These are phyloP conservation scores for Buceros bicornis DNA, from an alignment of 2,797 vertebrate species.

Conservation along the genomic window DNA sequence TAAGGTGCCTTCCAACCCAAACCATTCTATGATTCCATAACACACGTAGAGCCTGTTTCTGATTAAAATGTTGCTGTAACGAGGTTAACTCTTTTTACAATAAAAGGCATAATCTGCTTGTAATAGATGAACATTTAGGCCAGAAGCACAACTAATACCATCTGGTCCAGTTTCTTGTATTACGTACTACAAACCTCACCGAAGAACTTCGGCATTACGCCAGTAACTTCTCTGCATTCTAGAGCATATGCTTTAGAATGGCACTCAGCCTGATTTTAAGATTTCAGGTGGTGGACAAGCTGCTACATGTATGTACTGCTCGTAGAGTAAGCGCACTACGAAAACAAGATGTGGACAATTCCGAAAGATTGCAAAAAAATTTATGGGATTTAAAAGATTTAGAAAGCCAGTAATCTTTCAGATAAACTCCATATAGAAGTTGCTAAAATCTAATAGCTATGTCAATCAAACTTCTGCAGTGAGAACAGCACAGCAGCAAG, in stretches of 20 bases:
- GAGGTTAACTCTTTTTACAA: background rate
- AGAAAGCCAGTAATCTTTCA: background rate
- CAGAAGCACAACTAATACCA: conserved; percentile 22
- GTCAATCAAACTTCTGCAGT: background rate
- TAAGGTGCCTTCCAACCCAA: background rate
- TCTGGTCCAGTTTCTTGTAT: background rate
- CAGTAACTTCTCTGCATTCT: background rate
- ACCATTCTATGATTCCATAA: too few relatives aligned
- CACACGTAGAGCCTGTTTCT: background rate
- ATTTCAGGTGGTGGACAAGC: background rate
- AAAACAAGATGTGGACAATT: background rate
- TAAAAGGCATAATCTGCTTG: background rate
- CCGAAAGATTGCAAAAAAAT: background rate
- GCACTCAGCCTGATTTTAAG: background rate
- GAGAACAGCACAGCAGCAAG: background rate
- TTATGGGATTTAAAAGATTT: background rate
- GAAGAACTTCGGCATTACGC: background rate
- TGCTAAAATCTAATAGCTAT: background rate
- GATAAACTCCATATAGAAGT: background rate
- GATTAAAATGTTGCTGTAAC: background rate
- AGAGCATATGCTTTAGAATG: background rate
- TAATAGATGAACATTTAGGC: background rate
- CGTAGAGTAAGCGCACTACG: background rate
- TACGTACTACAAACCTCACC: background rate
- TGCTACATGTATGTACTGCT: rapidly evolving